Base-by-base conservation (phyloP, 2,888 invertebrate genomes). In the Eristalis tenax region DNA sequence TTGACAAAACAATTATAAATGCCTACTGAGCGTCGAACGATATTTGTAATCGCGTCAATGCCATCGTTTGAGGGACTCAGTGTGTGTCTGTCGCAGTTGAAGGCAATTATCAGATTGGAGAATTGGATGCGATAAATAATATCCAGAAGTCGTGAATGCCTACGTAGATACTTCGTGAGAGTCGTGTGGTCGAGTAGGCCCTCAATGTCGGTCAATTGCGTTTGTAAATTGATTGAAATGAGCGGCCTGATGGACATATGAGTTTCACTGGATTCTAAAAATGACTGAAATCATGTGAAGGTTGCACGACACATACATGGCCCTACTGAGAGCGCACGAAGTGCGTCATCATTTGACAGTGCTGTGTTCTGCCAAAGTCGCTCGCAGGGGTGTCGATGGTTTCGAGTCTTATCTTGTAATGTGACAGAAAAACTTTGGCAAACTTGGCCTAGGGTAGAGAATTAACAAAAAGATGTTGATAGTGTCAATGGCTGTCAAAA, bases 41-140 rank as follows among this genome's bases (percentile, higher is more conserved):
- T 59, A 35, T 61, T 73, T 66, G 68, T 74, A 80, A 80, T 80
- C 61, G 65, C 61, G 74, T 76, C 75, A 82, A 76, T 82, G 75
- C 43, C 65, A 59, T 75, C 32, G 13, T 50, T 64, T 43, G 28
- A 26, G 32, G 5, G 64, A 69, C 10, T 61, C 13, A 22, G 13
- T 63, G 11, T 59, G 28, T 40, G 38, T 26, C 22, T 80, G 64
- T 75, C 69, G 69, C 32, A 82, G 70, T 82, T 76, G 32, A 59
- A 38, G 69, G 69, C 70, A 76, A 82, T 75, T 70, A 82, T 70
- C 75, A 82, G 75, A 76, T 82, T 70, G 65, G n/a, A 65, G 38
- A 56, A 56, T 56, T 81, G 28, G 50, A 79, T 38, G 74, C 80
- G 50, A 74, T 68, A 74, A 74, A 68, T 63, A 38, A 28, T 68